A percentile compares a stretch with the other conserved stretches of the same genome.
phyloP scores from a whole-genome alignment of 2,888 invertebrate species.

The Mythimna albipuncta region DNA sequence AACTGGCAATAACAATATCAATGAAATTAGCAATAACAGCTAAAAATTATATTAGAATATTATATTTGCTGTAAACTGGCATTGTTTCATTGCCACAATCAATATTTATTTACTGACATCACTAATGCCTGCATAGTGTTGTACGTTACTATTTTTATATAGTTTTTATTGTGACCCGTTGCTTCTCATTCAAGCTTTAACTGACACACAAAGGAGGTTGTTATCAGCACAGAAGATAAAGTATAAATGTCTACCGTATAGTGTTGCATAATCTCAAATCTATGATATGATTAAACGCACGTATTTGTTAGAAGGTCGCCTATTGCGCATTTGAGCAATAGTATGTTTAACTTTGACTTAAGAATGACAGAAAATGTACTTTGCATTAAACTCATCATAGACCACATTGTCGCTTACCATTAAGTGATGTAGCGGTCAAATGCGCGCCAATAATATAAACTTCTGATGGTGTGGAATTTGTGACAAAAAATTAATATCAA shows the following conservation, averaged over 20 bases:
- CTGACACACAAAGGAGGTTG: slow-evolving; percentile 39
- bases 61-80: slow-evolving; percentile 6
- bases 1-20: slow-evolving; percentile 3
- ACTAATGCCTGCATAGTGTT: slow-evolving; percentile 26
- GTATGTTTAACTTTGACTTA: not conserved
- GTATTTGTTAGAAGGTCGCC: slow-evolving; percentile 52
- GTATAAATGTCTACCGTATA: slow-evolving; percentile 36
- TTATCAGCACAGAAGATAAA: slow-evolving; percentile 55
- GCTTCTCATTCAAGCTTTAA: slow-evolving; percentile 23
- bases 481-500: slow-evolving; percentile 25
- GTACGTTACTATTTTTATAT: slow-evolving; percentile 8
- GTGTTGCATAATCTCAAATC: slow-evolving; percentile 58
- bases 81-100: slow-evolving; percentile 56
- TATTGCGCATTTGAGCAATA: slow-evolving; percentile 18
- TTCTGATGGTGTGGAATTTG: too few relatives aligned
- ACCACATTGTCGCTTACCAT: not conserved
- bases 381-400: not conserved
- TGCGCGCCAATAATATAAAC: not conserved
- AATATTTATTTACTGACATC: slow-evolving; percentile 20
- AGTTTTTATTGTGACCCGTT: slow-evolving; percentile 5
- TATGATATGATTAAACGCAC: slow-evolving; percentile 54
- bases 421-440: not conserved
- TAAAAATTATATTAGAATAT: slow-evolving; percentile 3
- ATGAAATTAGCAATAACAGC: not conserved
- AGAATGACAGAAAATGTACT: slow-evolving; percentile 1